Percentiles rank a stretch among this genome's conserved stretches.
phyloP scores from a whole-genome alignment of 2,113 vertebrate species.

The rat (Rattus norvegicus) region DNA sequence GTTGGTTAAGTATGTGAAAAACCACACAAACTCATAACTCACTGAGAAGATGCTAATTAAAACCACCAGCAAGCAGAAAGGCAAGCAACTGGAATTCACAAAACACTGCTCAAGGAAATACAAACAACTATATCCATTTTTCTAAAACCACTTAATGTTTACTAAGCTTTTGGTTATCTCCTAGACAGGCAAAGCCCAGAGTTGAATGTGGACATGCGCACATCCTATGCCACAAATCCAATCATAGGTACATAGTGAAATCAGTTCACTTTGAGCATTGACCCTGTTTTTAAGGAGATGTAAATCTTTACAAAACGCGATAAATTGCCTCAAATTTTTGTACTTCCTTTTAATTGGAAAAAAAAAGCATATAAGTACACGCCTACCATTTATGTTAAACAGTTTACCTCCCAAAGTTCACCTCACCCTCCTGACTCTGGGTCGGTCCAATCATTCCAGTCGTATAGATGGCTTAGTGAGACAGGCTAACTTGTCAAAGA shows the following conservation, averaged over 20 bases:
- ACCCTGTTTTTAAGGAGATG: not conserved
- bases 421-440: not conserved
- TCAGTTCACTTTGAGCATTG: not conserved
- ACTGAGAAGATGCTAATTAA: not conserved
- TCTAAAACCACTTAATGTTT: not conserved
- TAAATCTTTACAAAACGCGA: not conserved
- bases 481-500: not conserved
- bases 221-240: not conserved
- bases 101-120: not conserved
- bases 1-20: not conserved
- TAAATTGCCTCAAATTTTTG: not conserved
- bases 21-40: not conserved
- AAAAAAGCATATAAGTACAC: not conserved
- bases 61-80: conserved; percentile 18
- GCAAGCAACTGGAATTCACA: not conserved
- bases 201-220: not conserved
- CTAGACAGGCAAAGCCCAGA: not conserved
- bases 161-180: not conserved
- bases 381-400: not conserved
- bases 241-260: not conserved
- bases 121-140: not conserved
- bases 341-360: not conserved
- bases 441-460: not conserved
- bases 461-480: not conserved
- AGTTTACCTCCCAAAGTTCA: not conserved